Evolutionary conservation across 2,797 vertebrate species (phyloP), one percentile per base, ranked within the genome.

Genomic region (Lateolabrax maculatus): DNA sequence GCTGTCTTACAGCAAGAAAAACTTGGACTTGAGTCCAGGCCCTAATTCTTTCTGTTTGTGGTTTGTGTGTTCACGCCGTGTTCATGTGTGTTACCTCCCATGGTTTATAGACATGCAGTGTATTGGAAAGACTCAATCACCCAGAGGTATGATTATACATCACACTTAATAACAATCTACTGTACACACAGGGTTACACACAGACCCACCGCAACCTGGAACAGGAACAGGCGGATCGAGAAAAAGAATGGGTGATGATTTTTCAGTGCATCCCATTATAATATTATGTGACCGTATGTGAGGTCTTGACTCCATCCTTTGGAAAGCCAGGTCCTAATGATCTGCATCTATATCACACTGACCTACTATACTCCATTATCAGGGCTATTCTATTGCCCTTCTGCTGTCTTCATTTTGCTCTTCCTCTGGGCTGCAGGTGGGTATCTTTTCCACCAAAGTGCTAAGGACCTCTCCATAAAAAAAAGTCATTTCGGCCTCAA

Each of bases 401-500:
- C 39, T 74, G 25, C 34, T 79, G 23, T 70, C n/a, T 23, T 71
- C 16, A 34, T 23, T 10, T 41, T n/a, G 16, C 23, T 56, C 64
- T 57, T 71, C 39, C 56, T 65, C 39, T 77, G 41, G 52, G 56
- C 62, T 71, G 34, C 75, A 83, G 76, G 75, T 81, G 64, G 61
- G 55, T 58, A n/a, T 34, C 23, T 63, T 75, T 77, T 79, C 37
- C 61, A 66, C 49, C 68, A 68, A 57, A 61, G 46, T 73, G 43
- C 19, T 78, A 75, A 82, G 58, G 56, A 71, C 43, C 46, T 67
- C 6, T 75, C 43, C 34, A 34, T 75, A 63, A 64, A 71, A 84
- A 74, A 39, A 77, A 66, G 55, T 64, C 0, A 80, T 89, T 88
- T 87, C 86, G 67, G 1, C 48, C 57, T 70, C 66, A 71, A 68